Evolutionary conservation across 2,797 vertebrate genomes (phyloP).

Genomic region (Pipistrellus kuhlii): DNA sequence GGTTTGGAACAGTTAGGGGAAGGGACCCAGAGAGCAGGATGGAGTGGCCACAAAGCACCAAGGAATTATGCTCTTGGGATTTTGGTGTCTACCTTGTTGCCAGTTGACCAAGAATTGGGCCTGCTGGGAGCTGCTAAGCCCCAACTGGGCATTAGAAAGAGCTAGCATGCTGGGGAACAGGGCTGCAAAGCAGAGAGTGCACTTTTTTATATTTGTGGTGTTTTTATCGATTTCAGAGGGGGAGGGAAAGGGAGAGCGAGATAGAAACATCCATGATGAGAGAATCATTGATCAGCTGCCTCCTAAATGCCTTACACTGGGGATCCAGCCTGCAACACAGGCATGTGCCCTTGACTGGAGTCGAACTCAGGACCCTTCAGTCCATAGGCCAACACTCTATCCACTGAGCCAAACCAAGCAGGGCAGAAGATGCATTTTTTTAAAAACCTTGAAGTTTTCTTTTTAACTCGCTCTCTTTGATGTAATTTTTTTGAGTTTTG

Average conservation of each 20-base stretch:
- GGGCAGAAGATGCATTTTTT: not conserved
- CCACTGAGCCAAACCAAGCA: too few relatives aligned
- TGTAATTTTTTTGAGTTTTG: conserved; percentile 5
- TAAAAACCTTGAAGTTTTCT: not conserved
- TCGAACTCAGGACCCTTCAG: too few relatives aligned
- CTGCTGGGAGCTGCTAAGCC: not conserved
- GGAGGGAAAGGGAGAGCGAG: too few relatives aligned
- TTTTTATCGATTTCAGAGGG: too few relatives aligned
- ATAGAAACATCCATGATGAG: too few relatives aligned
- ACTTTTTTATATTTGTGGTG: not conserved
- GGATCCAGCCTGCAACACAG: too few relatives aligned
- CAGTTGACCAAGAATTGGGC: not conserved
- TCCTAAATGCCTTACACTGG: too few relatives aligned
- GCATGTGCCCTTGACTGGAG: too few relatives aligned
- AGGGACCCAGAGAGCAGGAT: not conserved
- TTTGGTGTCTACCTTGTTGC: not conserved
- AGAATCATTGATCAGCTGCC: too few relatives aligned
- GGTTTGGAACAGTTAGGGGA: not conserved
- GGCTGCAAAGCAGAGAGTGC: not conserved
- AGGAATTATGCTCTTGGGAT: not conserved
- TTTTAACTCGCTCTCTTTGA: not conserved
- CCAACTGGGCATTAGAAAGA: not conserved
- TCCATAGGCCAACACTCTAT: too few relatives aligned
- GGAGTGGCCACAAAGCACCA: accelerated
- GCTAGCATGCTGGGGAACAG: not conserved